Base-by-base conservation (phyloP, 2,888 invertebrate genomes). In the Cantharis lateralis region DNA sequence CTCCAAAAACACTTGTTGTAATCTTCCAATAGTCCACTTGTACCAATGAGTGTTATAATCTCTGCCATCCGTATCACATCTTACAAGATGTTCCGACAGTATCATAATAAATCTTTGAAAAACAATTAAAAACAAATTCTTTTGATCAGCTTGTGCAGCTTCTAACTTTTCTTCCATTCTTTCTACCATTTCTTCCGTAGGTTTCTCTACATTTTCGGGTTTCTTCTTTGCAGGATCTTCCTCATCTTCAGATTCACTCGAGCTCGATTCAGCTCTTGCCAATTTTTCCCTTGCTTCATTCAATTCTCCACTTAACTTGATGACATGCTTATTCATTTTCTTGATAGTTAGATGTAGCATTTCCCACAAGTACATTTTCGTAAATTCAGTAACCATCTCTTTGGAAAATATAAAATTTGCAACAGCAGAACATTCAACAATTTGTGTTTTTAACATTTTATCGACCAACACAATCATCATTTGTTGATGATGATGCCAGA, bases 51-150 rank as follows among this genome's bases (percentile, higher is more conserved):
- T 98, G 88, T 96, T 95, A 85, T 95, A 96, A 89, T 98, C 97
- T 80, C 94, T 92, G 13, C 96, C 96, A 89, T 98, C 97, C 0
- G 96, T 96, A 88, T 99, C 98, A 87, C 96, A 96, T 77, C 95
- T 91, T 72, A 96, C 96, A 84, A 99, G 91, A 90, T 99, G 98
- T 88, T 99, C 98, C 0, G 98, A 97, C 81, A 99, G 90, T 83
- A 98, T 96, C 95, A 98, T 98, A 82, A 98, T 98, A 90, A 99
- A 99, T 78, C 98, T 92, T 91, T 98, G 98, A 89, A 98, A 98
- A 84, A 98, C 96, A 87, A 98, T 98, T 79, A 98, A 93, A 88
- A 98, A 98, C 80, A 98, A 90, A 86, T 98, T 96, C 89, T 98
- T 98, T 89, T 98, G 98, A 89, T 98, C 98, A 81, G 96, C 96